Evolutionary conservation across 2,888 invertebrate genomes (phyloP).

Genomic region (Trachelus troglodyta): DNA sequence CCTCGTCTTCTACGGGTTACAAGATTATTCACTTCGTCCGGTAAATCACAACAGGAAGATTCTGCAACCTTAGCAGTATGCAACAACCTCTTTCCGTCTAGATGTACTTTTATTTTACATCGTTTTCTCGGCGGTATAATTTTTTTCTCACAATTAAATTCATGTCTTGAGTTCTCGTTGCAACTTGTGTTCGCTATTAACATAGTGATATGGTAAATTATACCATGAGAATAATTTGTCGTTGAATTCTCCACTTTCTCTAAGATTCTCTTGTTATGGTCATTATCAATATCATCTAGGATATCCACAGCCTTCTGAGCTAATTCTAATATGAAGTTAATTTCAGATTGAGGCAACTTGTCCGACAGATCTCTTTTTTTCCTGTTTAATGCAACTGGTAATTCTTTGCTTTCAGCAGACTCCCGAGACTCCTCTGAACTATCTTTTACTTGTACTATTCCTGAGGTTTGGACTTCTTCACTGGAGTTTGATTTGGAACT

Average conservation of each 20-base stretch:
- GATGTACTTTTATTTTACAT: conserved; percentile 69
- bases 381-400: conserved; percentile 14
- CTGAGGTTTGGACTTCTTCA: neutral
- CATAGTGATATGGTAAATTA: conserved; percentile 64
- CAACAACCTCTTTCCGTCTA: conserved; percentile 54
- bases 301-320: conserved; percentile 67
- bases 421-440: conserved; percentile 14
- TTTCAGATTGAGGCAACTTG: conserved; percentile 35
- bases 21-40: neutral
- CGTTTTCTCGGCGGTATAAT: conserved; percentile 61
- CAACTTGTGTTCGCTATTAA: conserved; percentile 67
- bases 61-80: conserved; percentile 66
- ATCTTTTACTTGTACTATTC: neutral
- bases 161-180: conserved; percentile 39
- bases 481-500: neutral
- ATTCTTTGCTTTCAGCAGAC: conserved; percentile 7
- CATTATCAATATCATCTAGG: conserved; percentile 68
- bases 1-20: neutral
- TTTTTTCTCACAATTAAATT: conserved; percentile 34
- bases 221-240: conserved; percentile 42
- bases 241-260: conserved; percentile 66
- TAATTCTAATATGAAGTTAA: conserved; percentile 56
- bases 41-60: conserved; percentile 67
- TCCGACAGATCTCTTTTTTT: conserved; percentile 22
- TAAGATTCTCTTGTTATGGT: conserved; percentile 67